A percentile compares a stretch with the other conserved stretches of the same genome.
These are phyloP conservation scores for Rhagoletis zephyria DNA, from an alignment of 1,140 invertebrate genomes.

Conservation along the genomic window DNA sequence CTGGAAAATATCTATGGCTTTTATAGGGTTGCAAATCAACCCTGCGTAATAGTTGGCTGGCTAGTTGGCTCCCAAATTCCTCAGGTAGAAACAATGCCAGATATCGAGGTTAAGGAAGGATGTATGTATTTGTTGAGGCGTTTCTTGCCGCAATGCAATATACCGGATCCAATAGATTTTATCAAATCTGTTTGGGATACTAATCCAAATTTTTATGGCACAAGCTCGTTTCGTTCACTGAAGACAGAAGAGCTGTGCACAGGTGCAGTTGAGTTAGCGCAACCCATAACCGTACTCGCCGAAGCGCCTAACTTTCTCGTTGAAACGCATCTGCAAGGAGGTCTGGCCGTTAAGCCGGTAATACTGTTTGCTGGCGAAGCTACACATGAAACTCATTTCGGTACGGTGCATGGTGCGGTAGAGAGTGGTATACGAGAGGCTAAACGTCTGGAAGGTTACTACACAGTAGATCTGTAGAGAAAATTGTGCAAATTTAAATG, in stretches of 20 bases:
- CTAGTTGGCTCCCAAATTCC: slow-evolving; percentile 75
- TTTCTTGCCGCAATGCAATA: slow-evolving; percentile 59
- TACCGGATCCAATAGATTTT: slow-evolving; percentile 60
- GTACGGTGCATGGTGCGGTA: slow-evolving; percentile 86
- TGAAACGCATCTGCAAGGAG: not conserved
- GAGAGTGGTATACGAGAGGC: slow-evolving; percentile 85
- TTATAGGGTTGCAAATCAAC: slow-evolving; percentile 77
- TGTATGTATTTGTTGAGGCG: slow-evolving; percentile 72
- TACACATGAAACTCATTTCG: slow-evolving; percentile 79
- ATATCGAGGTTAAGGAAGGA: slow-evolving; percentile 72
- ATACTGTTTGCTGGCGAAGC: slow-evolving; percentile 83
- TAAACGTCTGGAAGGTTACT: slow-evolving; percentile 67
- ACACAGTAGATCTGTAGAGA: not conserved
- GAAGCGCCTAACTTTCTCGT: not conserved
- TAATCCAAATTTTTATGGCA: slow-evolving; percentile 79
- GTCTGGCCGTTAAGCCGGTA: slow-evolving; percentile 55
- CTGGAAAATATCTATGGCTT: slow-evolving; percentile 78
- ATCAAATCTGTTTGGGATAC: slow-evolving; percentile 76
- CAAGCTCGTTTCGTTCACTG: slow-evolving; percentile 80
- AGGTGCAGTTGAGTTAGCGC: not conserved
- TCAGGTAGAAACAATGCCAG: slow-evolving; percentile 75
- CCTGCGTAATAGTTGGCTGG: slow-evolving; percentile 79
- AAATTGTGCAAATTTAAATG: not conserved
- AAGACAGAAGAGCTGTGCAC: slow-evolving; percentile 63
- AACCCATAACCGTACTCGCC: slow-evolving; percentile 43